A percentile compares a stretch with the other conserved stretches of the same genome.
phyloP scores from a whole-genome alignment of 1,140 invertebrate species.

The Diabrotica virgifera region DNA sequence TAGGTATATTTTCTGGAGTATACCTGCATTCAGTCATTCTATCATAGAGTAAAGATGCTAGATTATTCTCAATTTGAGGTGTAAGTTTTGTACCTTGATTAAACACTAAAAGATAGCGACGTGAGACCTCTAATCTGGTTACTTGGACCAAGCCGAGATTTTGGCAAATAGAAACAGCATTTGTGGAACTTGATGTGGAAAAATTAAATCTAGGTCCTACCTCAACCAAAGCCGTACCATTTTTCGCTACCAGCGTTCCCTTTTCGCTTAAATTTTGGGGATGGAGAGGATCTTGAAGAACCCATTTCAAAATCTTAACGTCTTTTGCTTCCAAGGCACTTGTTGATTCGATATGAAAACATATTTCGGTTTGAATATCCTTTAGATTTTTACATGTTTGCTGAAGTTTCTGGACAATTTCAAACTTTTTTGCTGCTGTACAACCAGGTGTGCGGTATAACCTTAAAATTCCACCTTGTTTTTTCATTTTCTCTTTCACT shows the following conservation, averaged over 20 bases:
- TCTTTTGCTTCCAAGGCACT: conserved; percentile 54
- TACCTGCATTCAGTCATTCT: conserved; percentile 76
- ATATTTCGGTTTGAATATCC: conserved; percentile 67
- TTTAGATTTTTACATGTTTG: conserved; percentile 28
- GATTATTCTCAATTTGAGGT: conserved; percentile 50
- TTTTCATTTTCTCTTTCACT: conserved; percentile 17
- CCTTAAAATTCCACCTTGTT: conserved; percentile 33
- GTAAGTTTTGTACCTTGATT: conserved; percentile 41
- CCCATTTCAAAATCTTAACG: conserved; percentile 63
- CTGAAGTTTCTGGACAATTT: conserved; percentile 40
- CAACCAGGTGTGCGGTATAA: conserved; percentile 41
- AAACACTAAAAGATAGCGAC: conserved; percentile 70
- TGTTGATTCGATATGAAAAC: conserved; percentile 71
- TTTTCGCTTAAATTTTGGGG: conserved; percentile 52
- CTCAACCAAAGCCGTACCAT: conserved; percentile 63
- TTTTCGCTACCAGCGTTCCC: conserved; percentile 41
- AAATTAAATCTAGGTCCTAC: conserved; percentile 89
- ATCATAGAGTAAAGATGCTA: conserved; percentile 71
- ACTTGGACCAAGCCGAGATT: conserved; percentile 74
- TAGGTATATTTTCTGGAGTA: conserved; percentile 67
- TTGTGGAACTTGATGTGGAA: conserved; percentile 91
- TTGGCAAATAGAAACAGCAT: conserved; percentile 90
- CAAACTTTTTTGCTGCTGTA: conserved; percentile 40
- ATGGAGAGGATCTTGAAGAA: conserved; percentile 65
- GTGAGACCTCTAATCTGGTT: conserved; percentile 76